Conservation (phyloP, 2,113 vertebrate genomes). For the Macquaria ambigua region DNA sequence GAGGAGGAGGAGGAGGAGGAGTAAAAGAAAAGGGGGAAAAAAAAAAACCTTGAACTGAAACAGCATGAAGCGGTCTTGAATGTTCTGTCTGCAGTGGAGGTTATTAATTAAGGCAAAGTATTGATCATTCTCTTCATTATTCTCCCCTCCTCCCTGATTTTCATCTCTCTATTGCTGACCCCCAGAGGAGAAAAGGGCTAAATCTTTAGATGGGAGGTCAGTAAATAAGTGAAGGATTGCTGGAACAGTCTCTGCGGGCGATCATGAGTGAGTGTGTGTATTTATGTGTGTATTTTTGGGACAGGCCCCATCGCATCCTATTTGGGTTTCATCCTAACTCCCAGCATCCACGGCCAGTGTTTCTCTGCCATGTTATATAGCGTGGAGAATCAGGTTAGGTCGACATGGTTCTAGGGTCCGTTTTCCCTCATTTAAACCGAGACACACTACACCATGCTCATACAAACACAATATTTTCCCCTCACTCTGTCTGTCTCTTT, state of each 20-base stretch:
- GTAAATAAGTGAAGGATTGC: slow-evolving; percentile 50
- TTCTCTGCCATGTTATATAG: slow-evolving; percentile 55
- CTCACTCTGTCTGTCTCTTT: slow-evolving; percentile 24
- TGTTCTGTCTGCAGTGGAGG: slow-evolving; percentile 62
- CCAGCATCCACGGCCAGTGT: slow-evolving; percentile 56
- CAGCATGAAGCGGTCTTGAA: slow-evolving; percentile 60
- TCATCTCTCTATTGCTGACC: slow-evolving; percentile 71
- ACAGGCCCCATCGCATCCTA: slow-evolving; percentile 59
- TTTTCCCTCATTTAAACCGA: slow-evolving; percentile 68
- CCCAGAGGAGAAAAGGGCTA: slow-evolving; percentile 50
- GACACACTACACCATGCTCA: slow-evolving; percentile 4
- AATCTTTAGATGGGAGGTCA: slow-evolving; percentile 68
- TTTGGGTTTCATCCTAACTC: slow-evolving; percentile 66
- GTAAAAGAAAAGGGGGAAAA: not conserved
- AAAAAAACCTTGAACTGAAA: slow-evolving; percentile 44
- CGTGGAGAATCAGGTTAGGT: slow-evolving; percentile 73
- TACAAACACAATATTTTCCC: slow-evolving; percentile 13
- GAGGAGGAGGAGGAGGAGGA: slow-evolving; percentile 31
- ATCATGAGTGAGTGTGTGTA: slow-evolving; percentile 37
- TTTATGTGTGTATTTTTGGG: slow-evolving; percentile 47
- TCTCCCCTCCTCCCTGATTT: slow-evolving; percentile 60
- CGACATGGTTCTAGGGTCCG: slow-evolving; percentile 62
- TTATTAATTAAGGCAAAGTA: slow-evolving; percentile 79
- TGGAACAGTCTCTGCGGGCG: slow-evolving; percentile 20
- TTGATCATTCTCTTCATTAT: slow-evolving; percentile 78